These are phyloP conservation scores for Aphyosemion australe DNA, from an alignment of 2,113 vertebrate genomes.

Conservation along the genomic window DNA sequence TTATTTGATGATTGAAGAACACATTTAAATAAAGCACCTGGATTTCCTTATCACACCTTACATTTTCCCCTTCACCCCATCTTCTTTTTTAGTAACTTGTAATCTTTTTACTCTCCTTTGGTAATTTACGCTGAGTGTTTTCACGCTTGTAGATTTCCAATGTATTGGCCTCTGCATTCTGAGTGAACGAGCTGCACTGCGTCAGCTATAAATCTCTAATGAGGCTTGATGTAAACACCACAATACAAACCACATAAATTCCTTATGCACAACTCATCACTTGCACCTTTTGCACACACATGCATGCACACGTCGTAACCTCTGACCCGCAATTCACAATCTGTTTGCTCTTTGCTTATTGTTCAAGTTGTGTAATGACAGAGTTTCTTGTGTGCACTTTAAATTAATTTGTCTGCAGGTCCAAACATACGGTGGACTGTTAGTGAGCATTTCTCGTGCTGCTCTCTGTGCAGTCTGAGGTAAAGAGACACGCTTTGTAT, in stretches of 20 bases:
- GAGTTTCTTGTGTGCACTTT: constrained; percentile 31
- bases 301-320: constrained; percentile 14
- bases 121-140: constrained; percentile 36
- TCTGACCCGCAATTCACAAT: constrained; percentile 29
- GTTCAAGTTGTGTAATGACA: constrained; percentile 37
- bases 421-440: constrained; percentile 3
- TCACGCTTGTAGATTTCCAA: constrained; percentile 17
- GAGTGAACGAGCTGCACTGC: constrained; percentile 56
- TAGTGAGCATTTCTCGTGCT: constrained; percentile 14
- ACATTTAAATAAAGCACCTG: background rate
- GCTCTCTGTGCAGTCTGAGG: constrained; percentile 28
- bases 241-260: constrained; percentile 55
- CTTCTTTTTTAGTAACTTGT: constrained; percentile 16
- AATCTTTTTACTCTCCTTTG: constrained; percentile 25
- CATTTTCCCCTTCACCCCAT: background rate
- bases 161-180: constrained; percentile 43
- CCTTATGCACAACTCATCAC: constrained; percentile 30
- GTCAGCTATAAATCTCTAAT: constrained; percentile 68
- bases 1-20: background rate
- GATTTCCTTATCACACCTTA: background rate
- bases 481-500: constrained; percentile 51
- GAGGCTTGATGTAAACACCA: constrained; percentile 67
- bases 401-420: constrained; percentile 39
- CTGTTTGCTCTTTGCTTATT: constrained; percentile 42
- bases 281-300: constrained; percentile 29